Evolutionary conservation across 2,797 vertebrate species (phyloP), one percentile per base, ranked within the genome.

Genomic region (Pampus argenteus): DNA sequence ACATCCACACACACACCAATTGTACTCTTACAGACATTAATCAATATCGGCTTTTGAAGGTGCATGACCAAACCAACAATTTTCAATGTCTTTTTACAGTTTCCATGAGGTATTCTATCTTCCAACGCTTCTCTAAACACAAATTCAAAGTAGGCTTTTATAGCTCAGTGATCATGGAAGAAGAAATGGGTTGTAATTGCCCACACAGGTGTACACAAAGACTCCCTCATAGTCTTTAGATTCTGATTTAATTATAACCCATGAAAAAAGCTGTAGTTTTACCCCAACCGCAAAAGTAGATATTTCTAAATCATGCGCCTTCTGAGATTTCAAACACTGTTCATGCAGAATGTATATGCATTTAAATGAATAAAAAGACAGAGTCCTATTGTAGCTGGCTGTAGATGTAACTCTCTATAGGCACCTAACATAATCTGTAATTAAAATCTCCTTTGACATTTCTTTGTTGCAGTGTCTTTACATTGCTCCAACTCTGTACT

Each of bases 391-490:
- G 70, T 72, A 68, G 51, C 57, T 67, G 66, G 66, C 74, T 75
- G 50, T 61, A 52, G 64, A 78, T 81, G 42, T 28, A 79, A 74
- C 49, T 74, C 80, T 88, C 82, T 34, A 76, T 58, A 70, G 71
- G 64, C 75, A 70, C 31, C 45, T 54, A 61, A 55, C 55, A 67
- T 58, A 86, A 86, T 87, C 82, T 88, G 79, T 85, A 86, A 91
- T 90, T 90, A 84, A 83, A 90, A 90, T 90, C 82, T 85, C 66
- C 71, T 82, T 63, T 86, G 80, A 70, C 83, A 83, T 86, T 88
- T 84, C 75, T 83, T 74, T 74, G 56, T 67, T 69, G 56, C 71
- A n/a, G 26, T 59, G 67, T 71, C 71, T 86, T 62, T 82, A 75
- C 67, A 63, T 73, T 64, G 66, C 59, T 66, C 56, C 23, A 83